Base-by-base conservation (phyloP, 2,888 invertebrate genomes). In the Scaptomyza polygonia region DNA sequence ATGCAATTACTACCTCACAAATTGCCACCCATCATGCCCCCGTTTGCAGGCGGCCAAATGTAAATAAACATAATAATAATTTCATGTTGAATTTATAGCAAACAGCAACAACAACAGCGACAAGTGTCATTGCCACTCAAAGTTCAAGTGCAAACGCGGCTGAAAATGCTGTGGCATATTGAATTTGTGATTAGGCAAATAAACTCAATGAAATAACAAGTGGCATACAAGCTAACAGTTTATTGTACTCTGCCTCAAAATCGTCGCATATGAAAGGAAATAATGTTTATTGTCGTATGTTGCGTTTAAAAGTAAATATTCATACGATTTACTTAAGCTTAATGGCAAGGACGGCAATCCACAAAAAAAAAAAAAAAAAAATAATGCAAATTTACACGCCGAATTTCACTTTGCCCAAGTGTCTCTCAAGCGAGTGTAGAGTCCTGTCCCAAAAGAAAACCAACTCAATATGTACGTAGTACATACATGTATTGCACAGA, bases 141-240 rank as follows among this genome's bases (percentile, higher is more conserved):
- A 66, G 62, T 48, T 67, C 56, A 67, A 72, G 73, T 72, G 67
- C 58, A 67, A 82, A 48, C 66, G 80, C 52, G 59, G 51, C 57
- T 40, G 40, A 47, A 73, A 72, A 66, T 70, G 82, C 78, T 83
- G 84, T 75, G 58, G 71, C 78, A 86, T 88, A 85, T 88, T 88
- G 84, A 89, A 88, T 85, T 79, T 85, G 72, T 74, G 88, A 85
- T 85, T 86, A 85, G 89, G 88, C 67, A 89, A 88, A 85, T 85
- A 85, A 85, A 85, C 71, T 86, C 66, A 72, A 67, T 70, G 72
- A 72, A 72, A 70, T 88, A 82, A 88, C 86, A 85, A 76, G 79
- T 71, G 77, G 55, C 61, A 59, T 72, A 67, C 70, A 61, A 81
- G 72, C 53, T 56, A 65, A 62, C 67, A 71, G 63, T 72, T 81